These are phyloP conservation scores for Nymphalis c-album DNA, from an alignment of 2,888 invertebrate genomes.

Conservation along the genomic window DNA sequence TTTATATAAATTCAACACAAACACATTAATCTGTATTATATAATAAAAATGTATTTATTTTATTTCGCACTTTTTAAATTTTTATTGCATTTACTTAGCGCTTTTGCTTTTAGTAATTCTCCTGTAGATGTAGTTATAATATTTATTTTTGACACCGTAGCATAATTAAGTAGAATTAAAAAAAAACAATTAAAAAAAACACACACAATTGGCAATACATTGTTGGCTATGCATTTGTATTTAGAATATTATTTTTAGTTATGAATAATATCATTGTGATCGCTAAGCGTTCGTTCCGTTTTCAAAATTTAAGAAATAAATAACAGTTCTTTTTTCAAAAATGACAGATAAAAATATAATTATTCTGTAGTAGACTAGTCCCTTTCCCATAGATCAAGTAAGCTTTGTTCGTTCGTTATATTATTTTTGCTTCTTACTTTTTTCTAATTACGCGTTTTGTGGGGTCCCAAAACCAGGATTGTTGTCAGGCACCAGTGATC, in stretches of 20 bases:
- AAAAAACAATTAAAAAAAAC: neutral
- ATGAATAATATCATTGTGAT: neutral
- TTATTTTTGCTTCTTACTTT: slow-evolving; percentile 60
- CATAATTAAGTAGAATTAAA: slow-evolving; percentile 6
- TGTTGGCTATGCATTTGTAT: neutral
- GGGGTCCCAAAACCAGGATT: slow-evolving; percentile 75
- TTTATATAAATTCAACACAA: slow-evolving; percentile 6
- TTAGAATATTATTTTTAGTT: neutral
- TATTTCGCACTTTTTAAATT: slow-evolving; percentile 53
- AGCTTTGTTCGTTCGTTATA: slow-evolving; percentile 39
- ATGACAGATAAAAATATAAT: neutral
- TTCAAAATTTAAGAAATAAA: neutral
- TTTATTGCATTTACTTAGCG: slow-evolving; percentile 51
- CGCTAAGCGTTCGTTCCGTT: neutral
- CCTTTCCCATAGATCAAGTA: slow-evolving; percentile 22
- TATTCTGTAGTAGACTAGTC: slow-evolving; percentile 18
- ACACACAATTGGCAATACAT: neutral
- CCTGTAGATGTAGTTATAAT: slow-evolving; percentile 15
- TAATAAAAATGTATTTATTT: slow-evolving; percentile 28
- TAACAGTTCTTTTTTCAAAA: neutral
- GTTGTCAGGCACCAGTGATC: slow-evolving; percentile 95
- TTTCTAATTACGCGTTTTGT: slow-evolving; percentile 67
- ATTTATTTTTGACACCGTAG: slow-evolving; percentile 23
- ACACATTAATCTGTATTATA: slow-evolving; percentile 1
- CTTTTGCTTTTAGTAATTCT: slow-evolving; percentile 53